These are phyloP conservation scores for Hydractinia echinata DNA, from an alignment of 30 jellyfish, hydroid and myxozoan genomes.

Conservation along the genomic window DNA sequence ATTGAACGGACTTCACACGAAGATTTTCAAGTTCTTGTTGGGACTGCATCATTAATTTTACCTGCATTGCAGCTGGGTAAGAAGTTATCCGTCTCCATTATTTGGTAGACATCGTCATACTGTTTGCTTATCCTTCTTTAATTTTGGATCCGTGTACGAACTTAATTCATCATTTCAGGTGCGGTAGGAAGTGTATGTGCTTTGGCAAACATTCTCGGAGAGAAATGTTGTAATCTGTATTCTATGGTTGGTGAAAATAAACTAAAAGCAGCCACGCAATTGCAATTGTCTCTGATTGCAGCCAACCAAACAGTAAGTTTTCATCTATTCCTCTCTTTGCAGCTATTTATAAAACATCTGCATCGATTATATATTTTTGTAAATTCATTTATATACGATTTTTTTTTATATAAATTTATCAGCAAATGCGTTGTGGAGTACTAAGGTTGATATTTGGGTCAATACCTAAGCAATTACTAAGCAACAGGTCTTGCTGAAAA, in stretches of 20 bases:
- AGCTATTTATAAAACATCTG: too few relatives aligned
- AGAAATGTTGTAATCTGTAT: slow-evolving; percentile 65
- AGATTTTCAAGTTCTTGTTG: slow-evolving; percentile 78
- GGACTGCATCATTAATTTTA: slow-evolving; percentile 63
- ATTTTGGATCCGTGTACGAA: too few relatives aligned
- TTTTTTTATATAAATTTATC: too few relatives aligned
- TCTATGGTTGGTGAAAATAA: slow-evolving; percentile 52
- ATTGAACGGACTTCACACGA: slow-evolving; percentile 47
- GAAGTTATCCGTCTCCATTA: not conserved
- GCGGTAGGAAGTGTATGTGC: slow-evolving; percentile 97
- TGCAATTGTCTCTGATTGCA: slow-evolving; percentile 53
- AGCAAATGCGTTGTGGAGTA: too few relatives aligned
- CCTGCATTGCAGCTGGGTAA: slow-evolving; percentile 74
- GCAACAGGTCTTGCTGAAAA: too few relatives aligned
- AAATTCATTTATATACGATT: not conserved
- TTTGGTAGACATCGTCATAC: too few relatives aligned
- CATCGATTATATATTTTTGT: too few relatives aligned
- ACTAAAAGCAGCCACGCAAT: slow-evolving; percentile 62
- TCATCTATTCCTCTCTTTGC: too few relatives aligned
- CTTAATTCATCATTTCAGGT: slow-evolving; percentile 30
- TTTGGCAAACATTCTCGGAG: slow-evolving; percentile 82
- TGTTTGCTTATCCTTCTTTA: too few relatives aligned
- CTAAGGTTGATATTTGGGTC: too few relatives aligned
- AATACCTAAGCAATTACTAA: too few relatives aligned
- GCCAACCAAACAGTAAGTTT: slow-evolving; percentile 82